A percentile compares a stretch with the other conserved stretches of the same genome.
phyloP scores from a whole-genome alignment of 2,113 vertebrate genomes.

The Gasterosteus nipponicus region DNA sequence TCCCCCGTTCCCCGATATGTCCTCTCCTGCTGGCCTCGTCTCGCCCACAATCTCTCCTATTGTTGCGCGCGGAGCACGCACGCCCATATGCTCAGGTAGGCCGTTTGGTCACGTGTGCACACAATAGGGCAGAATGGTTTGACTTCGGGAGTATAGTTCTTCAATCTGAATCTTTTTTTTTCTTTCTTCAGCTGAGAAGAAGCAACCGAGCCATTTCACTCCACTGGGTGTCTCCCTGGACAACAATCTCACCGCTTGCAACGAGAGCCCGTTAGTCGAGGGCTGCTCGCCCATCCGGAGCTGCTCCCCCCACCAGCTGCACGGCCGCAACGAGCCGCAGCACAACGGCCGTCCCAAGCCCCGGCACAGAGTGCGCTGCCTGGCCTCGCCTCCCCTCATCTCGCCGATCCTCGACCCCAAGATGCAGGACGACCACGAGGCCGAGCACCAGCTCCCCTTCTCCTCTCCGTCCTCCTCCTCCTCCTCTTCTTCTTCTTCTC shows the following conservation, averaged over 20 bases:
- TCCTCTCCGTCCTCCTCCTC: conserved; percentile 23
- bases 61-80: conserved; percentile 79
- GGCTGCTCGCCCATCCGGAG: conserved; percentile 94
- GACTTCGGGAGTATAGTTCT: not conserved
- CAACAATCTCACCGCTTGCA: conserved; percentile 67
- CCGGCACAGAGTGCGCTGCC: conserved; percentile 74
- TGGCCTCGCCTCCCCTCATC: conserved; percentile 80
- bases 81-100: conserved; percentile 86
- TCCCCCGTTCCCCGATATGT: conserved; percentile 83
- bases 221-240: conserved; percentile 80
- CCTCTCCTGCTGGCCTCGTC: conserved; percentile 75
- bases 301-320: conserved; percentile 82
- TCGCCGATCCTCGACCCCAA: conserved; percentile 83
- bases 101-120: not conserved
- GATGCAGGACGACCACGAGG: conserved; percentile 78
- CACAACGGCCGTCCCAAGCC: conserved; percentile 41
- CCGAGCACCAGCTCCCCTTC: conserved; percentile 51
- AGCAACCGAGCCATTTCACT: conserved; percentile 80
- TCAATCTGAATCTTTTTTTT: not conserved
- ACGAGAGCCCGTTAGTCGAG: conserved; percentile 89
- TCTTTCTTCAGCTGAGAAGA: conserved; percentile 80
- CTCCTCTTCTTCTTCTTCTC: conserved; percentile 30
- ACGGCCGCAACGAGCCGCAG: conserved; percentile 21
- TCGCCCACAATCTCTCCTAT: conserved; percentile 92
- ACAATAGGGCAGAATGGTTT: not conserved